phyloP scores from a whole-genome alignment of 1,140 invertebrate genomes.

The Cydia strobilella region DNA sequence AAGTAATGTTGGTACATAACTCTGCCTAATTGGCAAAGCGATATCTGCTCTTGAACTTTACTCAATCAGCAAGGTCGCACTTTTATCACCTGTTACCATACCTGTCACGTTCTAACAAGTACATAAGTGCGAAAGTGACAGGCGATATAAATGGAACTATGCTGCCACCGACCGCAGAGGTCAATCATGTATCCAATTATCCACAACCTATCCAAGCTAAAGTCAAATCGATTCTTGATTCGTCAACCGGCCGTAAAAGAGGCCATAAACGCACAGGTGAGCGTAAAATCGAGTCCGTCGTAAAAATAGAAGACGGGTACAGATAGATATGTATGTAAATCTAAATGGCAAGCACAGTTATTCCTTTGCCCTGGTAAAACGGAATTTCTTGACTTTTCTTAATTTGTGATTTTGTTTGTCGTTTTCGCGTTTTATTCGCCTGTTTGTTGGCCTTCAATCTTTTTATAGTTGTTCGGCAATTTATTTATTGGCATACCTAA shows the following conservation, averaged over 20 bases:
- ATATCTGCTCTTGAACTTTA: too few relatives aligned
- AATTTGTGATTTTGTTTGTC: not conserved
- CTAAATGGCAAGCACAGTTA: not conserved
- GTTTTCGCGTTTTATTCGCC: too few relatives aligned
- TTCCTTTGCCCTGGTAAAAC: not conserved
- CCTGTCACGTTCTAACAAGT: too few relatives aligned
- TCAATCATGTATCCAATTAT: not conserved
- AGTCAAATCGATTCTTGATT: slow-evolving; percentile 24
- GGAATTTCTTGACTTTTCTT: not conserved
- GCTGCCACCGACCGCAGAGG: too few relatives aligned
- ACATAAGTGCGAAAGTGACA: too few relatives aligned
- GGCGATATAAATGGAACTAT: too few relatives aligned
- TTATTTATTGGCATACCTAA: not conserved
- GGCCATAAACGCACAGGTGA: slow-evolving; percentile 19
- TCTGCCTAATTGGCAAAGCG: too few relatives aligned
- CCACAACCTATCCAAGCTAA: not conserved
- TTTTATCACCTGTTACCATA: too few relatives aligned
- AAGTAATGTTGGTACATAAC: too few relatives aligned
- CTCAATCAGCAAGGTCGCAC: too few relatives aligned
- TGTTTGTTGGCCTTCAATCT: too few relatives aligned
- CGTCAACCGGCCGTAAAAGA: slow-evolving; percentile 12
- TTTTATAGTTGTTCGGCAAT: too few relatives aligned
- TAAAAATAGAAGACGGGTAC: not conserved
- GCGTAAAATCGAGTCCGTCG: not conserved
- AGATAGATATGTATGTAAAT: slow-evolving; percentile 5